phyloP scores from a whole-genome alignment of 1,140 invertebrate species.

The Meloidogyne exigua region DNA sequence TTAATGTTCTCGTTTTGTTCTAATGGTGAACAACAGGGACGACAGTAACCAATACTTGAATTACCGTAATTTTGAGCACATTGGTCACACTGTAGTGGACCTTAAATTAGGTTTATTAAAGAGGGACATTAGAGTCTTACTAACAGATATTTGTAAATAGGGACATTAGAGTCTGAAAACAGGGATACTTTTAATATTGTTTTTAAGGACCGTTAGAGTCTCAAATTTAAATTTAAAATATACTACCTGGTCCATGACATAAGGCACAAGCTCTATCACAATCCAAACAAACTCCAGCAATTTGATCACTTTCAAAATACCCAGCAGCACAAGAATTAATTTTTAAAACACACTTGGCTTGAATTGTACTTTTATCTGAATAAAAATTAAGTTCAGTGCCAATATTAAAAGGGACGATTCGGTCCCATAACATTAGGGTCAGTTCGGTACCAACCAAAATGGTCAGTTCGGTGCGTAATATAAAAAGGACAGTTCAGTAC shows the following conservation, averaged over 20 bases:
- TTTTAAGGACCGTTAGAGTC: background rate
- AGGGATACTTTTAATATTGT: background rate
- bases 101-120: constrained; percentile 13
- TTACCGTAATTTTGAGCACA: constrained; percentile 56
- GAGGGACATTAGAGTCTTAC: background rate
- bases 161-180: background rate
- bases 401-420: too few relatives aligned
- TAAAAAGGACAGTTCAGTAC: too few relatives aligned
- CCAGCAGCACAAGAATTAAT: constrained; percentile 53
- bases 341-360: constrained; percentile 56
- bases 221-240: background rate
- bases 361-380: constrained; percentile 44
- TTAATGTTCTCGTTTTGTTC: constrained; percentile 23
- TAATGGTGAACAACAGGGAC: constrained; percentile 52
- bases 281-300: constrained; percentile 42
- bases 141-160: too few relatives aligned
- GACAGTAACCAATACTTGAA: constrained; percentile 55
- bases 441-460: background rate
- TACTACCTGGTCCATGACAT: constrained; percentile 57
- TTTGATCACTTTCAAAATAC: constrained; percentile 46
- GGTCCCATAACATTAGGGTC: background rate
- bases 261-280: constrained; percentile 59
- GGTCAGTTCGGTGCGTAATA: background rate
- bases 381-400: background rate
- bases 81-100: constrained; percentile 49